Percentiles rank a stretch among this genome's conserved stretches.
phyloP scores from a whole-genome alignment of 1,140 invertebrate genomes.

The Wiebesia pumilae region DNA sequence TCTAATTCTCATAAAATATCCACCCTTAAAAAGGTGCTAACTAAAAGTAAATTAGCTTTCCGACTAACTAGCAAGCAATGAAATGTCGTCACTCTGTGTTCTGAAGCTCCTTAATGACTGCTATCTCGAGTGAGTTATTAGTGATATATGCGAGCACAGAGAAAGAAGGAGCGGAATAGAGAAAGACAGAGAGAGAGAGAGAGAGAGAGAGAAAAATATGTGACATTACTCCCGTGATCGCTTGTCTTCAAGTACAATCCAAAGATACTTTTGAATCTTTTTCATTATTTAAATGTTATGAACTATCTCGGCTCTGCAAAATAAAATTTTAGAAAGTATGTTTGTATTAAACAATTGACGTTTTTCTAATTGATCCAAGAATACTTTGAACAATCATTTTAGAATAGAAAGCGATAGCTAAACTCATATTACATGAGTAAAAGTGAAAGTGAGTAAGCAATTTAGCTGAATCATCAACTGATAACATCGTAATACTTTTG shows the following conservation, averaged over 20 bases:
- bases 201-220: not conserved
- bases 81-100: not conserved
- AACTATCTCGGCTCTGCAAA: not conserved
- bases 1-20: not conserved
- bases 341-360: not conserved
- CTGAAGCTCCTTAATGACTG: not conserved
- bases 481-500: not conserved
- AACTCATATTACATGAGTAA: not conserved
- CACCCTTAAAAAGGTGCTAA: not conserved
- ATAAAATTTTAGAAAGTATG: not conserved
- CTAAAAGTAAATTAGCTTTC: not conserved
- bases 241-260: not conserved
- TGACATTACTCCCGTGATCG: no score
- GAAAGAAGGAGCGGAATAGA: no score
- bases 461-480: not conserved
- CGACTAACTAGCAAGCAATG: not conserved
- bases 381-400: not conserved
- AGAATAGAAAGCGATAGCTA: not conserved
- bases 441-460: not conserved
- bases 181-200: no score
- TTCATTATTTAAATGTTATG: not conserved
- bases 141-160: not conserved
- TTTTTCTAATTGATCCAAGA: not conserved
- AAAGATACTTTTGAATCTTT: no score
- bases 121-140: not conserved